Base-by-base conservation (phyloP, 92 coral and sea anemone species). In the Epizoanthus ramosus region DNA sequence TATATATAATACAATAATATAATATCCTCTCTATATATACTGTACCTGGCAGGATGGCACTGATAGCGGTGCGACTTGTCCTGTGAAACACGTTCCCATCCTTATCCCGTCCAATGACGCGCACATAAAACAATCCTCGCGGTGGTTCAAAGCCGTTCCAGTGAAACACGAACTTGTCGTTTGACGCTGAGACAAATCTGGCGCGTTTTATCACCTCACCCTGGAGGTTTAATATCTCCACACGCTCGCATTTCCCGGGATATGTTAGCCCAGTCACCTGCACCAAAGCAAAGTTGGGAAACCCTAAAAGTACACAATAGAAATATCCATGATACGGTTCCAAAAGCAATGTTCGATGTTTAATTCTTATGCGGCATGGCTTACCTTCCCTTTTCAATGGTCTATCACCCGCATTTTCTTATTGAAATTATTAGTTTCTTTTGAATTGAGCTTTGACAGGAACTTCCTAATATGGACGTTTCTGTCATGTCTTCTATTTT, bases 21-120 rank as follows among this genome's bases (percentile, higher is more conserved):
- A n/a, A n/a, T n/a, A n/a, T n/a, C n/a, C n/a, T n/a, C n/a, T n/a
- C n/a, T n/a, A n/a, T n/a, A 59, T 5, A 24, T 0, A 39, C 22
- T 85, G 28, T 28, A 93, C 98, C 98, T 91, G 98, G 98, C 25
- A 93, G 31, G 28, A 93, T 83, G 61, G 93, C 98, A 81, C 98
- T 93, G 25, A 93, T 80, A 24, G 98, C 98, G 47, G 93, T 93
- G 37, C 93, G 88, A 69, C 92, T 93, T 53, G 91, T 85, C 71
- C 98, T 75, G 77, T 91, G 83, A 83, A 91, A 89, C 22, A 79
- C 88, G 12, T 93, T 79, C 0, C 87, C 87, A 0, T 84, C 63
- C 67, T 57, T 70, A 79, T 93, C 98, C 23, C 65, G 83, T 19
- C 98, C 98, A 61, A 91, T 73, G 63, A 91, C 80, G 14, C 98